Percentiles rank a stretch among this genome's conserved stretches.
phyloP scores from a whole-genome alignment of 2,888 invertebrate genomes.

The Andrena flavipes region DNA sequence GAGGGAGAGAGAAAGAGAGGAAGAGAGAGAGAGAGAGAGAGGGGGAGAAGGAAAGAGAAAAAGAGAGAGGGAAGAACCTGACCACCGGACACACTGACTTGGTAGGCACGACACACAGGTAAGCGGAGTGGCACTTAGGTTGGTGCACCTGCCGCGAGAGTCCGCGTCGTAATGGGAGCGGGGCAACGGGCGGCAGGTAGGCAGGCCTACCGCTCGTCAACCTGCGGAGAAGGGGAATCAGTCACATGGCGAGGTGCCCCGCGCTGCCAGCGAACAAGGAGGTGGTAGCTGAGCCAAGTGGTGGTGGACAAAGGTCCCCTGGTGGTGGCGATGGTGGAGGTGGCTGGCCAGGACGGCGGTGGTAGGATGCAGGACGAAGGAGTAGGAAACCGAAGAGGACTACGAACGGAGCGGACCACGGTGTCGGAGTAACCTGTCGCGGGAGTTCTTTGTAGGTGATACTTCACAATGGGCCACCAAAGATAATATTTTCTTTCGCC shows the following conservation, averaged over 20 bases:
- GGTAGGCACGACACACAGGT: slow-evolving; percentile 75
- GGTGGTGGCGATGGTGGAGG: slow-evolving; percentile 61
- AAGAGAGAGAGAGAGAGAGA: neutral
- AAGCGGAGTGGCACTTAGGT: slow-evolving; percentile 82
- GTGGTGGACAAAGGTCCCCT: slow-evolving; percentile 65
- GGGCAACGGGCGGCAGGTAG: slow-evolving; percentile 84
- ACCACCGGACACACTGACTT: slow-evolving; percentile 72
- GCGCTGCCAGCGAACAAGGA: slow-evolving; percentile 66
- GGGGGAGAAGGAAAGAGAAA: slow-evolving; percentile 43
- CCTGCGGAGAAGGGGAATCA: slow-evolving; percentile 83
- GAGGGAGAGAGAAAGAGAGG: slow-evolving; percentile 17
- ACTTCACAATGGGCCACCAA: slow-evolving; percentile 14
- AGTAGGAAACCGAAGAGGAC: slow-evolving; percentile 67
- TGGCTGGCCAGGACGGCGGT: slow-evolving; percentile 43
- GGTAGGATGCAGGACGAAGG: slow-evolving; percentile 67
- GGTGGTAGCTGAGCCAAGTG: slow-evolving; percentile 66
- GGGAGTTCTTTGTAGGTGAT: slow-evolving; percentile 26
- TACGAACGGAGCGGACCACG: slow-evolving; percentile 39
- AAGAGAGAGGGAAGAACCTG: slow-evolving; percentile 71
- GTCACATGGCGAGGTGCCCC: slow-evolving; percentile 83
- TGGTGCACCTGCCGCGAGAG: slow-evolving; percentile 85
- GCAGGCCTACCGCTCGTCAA: slow-evolving; percentile 83
- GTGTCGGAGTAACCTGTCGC: slow-evolving; percentile 72
- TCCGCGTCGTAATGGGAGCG: slow-evolving; percentile 85
- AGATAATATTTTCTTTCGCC: slow-evolving; percentile 21